phyloP scores from a whole-genome alignment of 2,888 invertebrate genomes.

The Meteorus colon region DNA sequence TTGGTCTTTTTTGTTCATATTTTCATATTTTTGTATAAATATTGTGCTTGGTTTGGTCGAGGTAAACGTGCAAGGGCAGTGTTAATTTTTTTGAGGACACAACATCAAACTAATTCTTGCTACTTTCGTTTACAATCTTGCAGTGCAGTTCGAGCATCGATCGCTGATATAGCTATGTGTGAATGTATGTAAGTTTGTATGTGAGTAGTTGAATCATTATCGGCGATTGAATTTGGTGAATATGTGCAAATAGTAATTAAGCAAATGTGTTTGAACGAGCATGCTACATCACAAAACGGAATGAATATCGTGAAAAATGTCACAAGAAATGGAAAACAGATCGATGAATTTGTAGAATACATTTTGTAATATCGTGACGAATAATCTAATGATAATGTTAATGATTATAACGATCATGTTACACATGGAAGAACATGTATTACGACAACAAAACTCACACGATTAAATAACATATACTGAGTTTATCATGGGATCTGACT shows the following conservation, averaged over 20 bases:
- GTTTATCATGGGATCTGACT: not conserved
- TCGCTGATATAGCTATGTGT: constrained; percentile 21
- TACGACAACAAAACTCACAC: constrained; percentile 21
- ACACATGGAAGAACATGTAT: not conserved
- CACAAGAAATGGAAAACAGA: not conserved
- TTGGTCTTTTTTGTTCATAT: constrained; percentile 17
- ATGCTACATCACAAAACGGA: not conserved
- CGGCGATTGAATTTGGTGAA: not conserved
- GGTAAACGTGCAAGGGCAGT: constrained; percentile 24
- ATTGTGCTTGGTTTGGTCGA: constrained; percentile 25
- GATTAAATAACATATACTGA: not conserved
- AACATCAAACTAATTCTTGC: constrained; percentile 20
- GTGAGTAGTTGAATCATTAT: not conserved
- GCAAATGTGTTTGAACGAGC: not conserved
- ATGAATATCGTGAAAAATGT: not conserved
- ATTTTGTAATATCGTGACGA: too few species aligned
- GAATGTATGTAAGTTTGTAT: not conserved
- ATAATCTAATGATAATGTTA: not conserved
- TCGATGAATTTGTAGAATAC: too few species aligned
- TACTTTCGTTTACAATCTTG: constrained; percentile 30
- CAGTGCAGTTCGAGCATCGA: constrained; percentile 43
- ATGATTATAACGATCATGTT: not conserved
- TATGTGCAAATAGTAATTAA: not conserved
- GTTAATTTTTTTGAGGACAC: constrained; percentile 17
- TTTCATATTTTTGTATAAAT: not conserved